Evolutionary conservation across 2,888 invertebrate genomes (phyloP).

Genomic region (Ornithoptera alexandrae): DNA sequence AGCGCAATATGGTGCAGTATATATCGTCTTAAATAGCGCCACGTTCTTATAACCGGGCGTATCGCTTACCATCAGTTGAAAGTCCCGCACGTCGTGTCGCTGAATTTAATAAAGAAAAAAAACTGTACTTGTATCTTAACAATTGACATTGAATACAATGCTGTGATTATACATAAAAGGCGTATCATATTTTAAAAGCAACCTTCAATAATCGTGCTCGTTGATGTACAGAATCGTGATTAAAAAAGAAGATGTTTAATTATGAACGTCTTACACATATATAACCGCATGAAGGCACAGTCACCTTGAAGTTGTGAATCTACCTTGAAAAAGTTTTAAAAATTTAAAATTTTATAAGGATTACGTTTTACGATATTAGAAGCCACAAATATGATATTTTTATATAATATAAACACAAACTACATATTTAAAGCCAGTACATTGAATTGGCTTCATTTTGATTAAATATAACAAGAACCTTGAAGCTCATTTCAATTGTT

Average conservation of each 20-base stretch:
- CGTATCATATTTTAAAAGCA: constrained; percentile 15
- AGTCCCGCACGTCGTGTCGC: too few species aligned
- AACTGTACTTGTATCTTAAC: not conserved
- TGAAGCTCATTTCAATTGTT: constrained; percentile 5
- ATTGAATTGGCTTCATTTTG: not conserved
- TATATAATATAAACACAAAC: not conserved
- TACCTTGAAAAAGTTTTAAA: constrained; percentile 3
- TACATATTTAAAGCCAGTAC: not conserved
- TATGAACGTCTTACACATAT: not conserved
- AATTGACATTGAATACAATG: not conserved
- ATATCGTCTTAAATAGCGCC: too few species aligned
- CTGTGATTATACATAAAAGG: not conserved
- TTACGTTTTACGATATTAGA: not conserved
- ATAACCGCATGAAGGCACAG: not conserved
- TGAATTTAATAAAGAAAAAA: not conserved
- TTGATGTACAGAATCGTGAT: constrained; percentile 11
- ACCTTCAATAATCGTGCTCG: constrained; percentile 30
- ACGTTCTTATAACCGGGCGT: too few species aligned
- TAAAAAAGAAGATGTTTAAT: constrained; percentile 8
- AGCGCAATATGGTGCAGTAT: too few species aligned
- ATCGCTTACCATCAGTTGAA: too few species aligned
- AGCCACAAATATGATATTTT: not conserved
- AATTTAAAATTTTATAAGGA: not conserved
- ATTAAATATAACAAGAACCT: constrained; percentile 2
- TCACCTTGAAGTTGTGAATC: not conserved